Conservation (phyloP, 2,888 invertebrate genomes). For the Epinotia demarniana region DNA sequence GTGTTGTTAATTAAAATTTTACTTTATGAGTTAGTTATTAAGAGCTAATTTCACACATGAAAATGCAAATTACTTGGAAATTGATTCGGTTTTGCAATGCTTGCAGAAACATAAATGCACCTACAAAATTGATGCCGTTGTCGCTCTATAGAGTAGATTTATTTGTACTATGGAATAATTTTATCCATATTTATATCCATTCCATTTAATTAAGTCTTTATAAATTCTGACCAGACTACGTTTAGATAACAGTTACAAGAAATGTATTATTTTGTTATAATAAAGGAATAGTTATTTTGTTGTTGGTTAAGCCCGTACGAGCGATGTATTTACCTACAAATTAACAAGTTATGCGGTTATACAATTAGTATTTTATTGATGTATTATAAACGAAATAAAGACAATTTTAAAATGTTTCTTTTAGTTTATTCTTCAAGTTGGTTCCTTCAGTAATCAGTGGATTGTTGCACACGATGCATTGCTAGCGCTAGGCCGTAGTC, state of each 20-base stretch:
- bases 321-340: slow-evolving; percentile 47
- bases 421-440: slow-evolving; percentile 45
- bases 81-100: not conserved
- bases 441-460: too few relatives aligned
- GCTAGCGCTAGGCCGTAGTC: too few relatives aligned
- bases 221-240: slow-evolving; percentile 15
- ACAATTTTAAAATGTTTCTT: slow-evolving; percentile 56
- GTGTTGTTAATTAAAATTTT: not conserved
- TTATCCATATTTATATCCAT: not conserved
- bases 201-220: not conserved
- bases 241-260: slow-evolving; percentile 33
- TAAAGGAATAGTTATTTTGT: slow-evolving; percentile 40
- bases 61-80: not conserved
- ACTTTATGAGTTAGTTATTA: not conserved
- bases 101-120: not conserved
- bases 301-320: slow-evolving; percentile 40
- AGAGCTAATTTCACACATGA: not conserved
- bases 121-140: not conserved
- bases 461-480: too few relatives aligned
- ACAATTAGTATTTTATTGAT: slow-evolving; percentile 78
- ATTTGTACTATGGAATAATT: too few relatives aligned
- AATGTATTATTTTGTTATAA: slow-evolving; percentile 44
- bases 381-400: slow-evolving; percentile 66
- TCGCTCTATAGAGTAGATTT: not conserved
- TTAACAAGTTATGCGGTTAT: slow-evolving; percentile 71